Conservation (phyloP, 2,797 vertebrate genomes). For the Darevskia mixta region DNA sequence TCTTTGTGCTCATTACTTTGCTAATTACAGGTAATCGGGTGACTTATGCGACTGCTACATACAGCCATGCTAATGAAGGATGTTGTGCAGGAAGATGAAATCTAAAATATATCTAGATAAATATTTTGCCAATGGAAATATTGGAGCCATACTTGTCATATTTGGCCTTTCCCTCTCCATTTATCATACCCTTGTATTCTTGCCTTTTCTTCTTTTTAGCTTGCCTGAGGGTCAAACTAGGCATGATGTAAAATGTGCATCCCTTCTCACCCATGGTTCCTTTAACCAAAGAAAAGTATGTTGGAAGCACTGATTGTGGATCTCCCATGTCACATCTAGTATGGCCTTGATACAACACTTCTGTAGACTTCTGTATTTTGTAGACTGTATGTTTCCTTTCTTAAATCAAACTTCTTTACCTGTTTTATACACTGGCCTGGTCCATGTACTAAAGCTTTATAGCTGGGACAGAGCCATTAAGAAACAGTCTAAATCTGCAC, state of each 20-base stretch:
- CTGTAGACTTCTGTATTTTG: not conserved
- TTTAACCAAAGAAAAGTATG: not conserved
- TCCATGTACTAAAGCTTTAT: not conserved
- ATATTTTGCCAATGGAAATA: not conserved
- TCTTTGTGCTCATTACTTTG: not conserved
- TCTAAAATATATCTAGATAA: not conserved
- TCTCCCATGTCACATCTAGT: not conserved
- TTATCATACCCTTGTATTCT: not conserved
- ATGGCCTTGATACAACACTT: not conserved
- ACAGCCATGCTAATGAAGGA: not conserved
- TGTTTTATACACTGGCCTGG: not conserved
- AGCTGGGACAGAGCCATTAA: not conserved
- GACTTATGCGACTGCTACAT: accelerated
- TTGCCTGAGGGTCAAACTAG: too few relatives aligned
- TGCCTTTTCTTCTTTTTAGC: not conserved
- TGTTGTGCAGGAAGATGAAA: not conserved
- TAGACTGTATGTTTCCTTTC: not conserved
- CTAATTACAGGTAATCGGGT: not conserved
- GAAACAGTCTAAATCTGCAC: not conserved
- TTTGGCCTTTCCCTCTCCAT: not conserved
- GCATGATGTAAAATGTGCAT: not conserved
- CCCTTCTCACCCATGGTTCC: not conserved
- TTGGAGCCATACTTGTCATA: not conserved
- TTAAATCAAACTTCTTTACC: not conserved
- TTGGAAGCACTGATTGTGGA: not conserved